These are phyloP conservation scores for Hemithea aestivaria DNA, from an alignment of 2,888 invertebrate genomes.

Conservation along the genomic window DNA sequence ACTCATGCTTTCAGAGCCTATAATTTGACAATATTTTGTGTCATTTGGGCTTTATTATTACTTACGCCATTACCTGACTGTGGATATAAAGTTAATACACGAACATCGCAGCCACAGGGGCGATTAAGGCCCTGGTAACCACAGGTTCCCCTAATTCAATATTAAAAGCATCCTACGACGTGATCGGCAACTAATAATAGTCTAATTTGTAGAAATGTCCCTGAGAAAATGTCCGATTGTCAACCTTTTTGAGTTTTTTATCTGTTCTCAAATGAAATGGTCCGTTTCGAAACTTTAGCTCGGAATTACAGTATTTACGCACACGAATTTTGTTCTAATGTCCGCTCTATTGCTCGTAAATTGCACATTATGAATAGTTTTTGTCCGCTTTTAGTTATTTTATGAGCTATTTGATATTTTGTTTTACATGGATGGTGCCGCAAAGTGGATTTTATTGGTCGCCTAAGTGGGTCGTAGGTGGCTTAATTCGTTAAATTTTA, in stretches of 20 bases:
- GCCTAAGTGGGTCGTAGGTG: too few relatives aligned
- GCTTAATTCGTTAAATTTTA: too few relatives aligned
- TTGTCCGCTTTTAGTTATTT: constrained; percentile 34
- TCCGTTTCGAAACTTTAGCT: constrained; percentile 48
- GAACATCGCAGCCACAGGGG: constrained; percentile 53
- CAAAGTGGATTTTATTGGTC: too few relatives aligned
- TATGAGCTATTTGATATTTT: constrained; percentile 25
- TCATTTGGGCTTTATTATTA: constrained; percentile 79
- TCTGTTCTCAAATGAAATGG: constrained; percentile 55
- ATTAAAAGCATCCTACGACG: constrained; percentile 77
- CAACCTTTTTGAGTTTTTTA: constrained; percentile 62
- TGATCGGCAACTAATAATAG: constrained; percentile 78
- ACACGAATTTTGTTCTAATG: constrained; percentile 46
- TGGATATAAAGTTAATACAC: constrained; percentile 74
- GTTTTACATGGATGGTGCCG: constrained; percentile 12
- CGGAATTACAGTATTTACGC: constrained; percentile 54
- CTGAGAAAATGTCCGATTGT: constrained; percentile 77
- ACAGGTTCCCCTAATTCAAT: constrained; percentile 77
- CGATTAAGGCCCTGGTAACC: constrained; percentile 75
- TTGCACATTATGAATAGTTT: constrained; percentile 39
- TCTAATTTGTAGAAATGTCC: constrained; percentile 76
- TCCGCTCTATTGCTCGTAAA: constrained; percentile 40
- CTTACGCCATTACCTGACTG: constrained; percentile 73
- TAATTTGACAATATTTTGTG: constrained; percentile 80
- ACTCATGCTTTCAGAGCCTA: constrained; percentile 75